Evolutionary conservation across 2,888 invertebrate genomes (phyloP).

Genomic region (Mythimna lalbum): DNA sequence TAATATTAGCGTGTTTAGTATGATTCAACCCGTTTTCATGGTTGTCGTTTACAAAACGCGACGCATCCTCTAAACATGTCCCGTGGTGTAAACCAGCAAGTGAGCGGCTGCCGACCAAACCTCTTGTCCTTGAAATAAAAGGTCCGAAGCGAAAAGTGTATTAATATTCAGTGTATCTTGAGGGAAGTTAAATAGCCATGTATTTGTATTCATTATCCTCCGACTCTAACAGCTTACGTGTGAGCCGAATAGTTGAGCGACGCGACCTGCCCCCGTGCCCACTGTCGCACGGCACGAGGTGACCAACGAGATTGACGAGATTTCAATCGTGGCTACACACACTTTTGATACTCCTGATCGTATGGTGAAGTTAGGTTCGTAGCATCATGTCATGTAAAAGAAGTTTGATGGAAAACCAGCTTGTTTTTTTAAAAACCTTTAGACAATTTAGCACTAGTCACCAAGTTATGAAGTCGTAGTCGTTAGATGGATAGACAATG

Average conservation of each 20-base stretch:
- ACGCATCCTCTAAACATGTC: conserved; percentile 6
- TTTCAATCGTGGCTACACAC: too few species aligned
- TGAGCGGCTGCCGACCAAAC: conserved; percentile 66
- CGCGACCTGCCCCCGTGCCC: conserved; percentile 53
- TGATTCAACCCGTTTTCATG: neutral
- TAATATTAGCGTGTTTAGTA: too few species aligned
- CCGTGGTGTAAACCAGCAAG: conserved; percentile 59
- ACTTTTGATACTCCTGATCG: too few species aligned
- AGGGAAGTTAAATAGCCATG: conserved; percentile 87
- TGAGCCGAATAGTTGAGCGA: conserved; percentile 79
- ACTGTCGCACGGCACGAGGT: conserved; percentile 39
- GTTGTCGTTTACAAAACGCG: neutral
- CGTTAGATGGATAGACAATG: neutral
- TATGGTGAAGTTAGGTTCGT: too few species aligned
- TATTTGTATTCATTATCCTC: conserved; percentile 87
- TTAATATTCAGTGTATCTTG: conserved; percentile 83
- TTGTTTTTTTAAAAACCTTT: too few species aligned
- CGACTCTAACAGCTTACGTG: conserved; percentile 79
- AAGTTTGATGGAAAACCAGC: too few species aligned
- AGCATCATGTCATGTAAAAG: too few species aligned
- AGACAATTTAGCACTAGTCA: too few species aligned
- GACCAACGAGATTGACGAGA: too few species aligned
- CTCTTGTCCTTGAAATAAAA: conserved; percentile 79
- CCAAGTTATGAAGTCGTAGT: neutral
- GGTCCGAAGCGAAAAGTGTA: conserved; percentile 76